Conservation (phyloP, 1,140 invertebrate genomes). For the Berghia stephanieae region DNA sequence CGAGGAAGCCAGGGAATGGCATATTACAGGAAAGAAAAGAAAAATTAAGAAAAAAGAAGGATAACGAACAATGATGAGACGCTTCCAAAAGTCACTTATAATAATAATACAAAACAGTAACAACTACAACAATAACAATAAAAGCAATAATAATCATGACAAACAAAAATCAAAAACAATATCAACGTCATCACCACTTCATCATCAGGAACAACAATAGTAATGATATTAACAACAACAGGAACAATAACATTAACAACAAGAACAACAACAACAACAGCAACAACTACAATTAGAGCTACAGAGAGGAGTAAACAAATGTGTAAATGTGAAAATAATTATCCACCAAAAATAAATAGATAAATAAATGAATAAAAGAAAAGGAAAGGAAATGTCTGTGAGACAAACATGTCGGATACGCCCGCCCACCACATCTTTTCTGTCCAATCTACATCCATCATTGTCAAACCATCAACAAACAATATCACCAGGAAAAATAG, state of each 20-base stretch:
- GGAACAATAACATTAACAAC: background rate
- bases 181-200: too few species aligned
- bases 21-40: background rate
- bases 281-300: background rate
- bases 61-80: background rate
- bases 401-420: too few species aligned
- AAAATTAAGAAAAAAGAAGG: background rate
- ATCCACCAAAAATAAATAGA: background rate
- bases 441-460: too few species aligned
- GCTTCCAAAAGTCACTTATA: background rate
- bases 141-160: too few species aligned
- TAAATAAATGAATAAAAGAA: background rate
- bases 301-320: background rate
- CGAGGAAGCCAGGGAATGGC: too few species aligned
- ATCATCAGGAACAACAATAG: background rate
- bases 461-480: too few species aligned
- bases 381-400: too few species aligned
- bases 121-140: too few species aligned
- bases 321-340: background rate
- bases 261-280: slow-evolving; percentile 3
- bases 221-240: background rate
- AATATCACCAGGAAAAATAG: too few species aligned
- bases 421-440: too few species aligned
- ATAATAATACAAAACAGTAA: too few species aligned
- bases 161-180: too few species aligned